Evolutionary conservation across 2,797 vertebrate species (phyloP).

Genomic region (Gephyroberyx darwinii): DNA sequence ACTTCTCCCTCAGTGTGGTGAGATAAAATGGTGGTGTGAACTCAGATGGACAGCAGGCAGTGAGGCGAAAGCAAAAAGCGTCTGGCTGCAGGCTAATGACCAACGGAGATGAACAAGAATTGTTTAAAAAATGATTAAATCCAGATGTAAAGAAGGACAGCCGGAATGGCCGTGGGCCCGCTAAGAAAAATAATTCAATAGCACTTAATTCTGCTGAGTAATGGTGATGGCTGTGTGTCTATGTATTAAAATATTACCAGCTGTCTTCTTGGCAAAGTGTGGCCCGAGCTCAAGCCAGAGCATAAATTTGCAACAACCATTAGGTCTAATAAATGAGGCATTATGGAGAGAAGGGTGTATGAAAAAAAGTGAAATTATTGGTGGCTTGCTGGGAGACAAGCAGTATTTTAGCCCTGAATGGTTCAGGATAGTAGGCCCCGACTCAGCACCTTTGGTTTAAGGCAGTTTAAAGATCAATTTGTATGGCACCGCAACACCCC

Average conservation of each 20-base stretch:
- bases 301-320: slow-evolving; percentile 62
- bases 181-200: background rate
- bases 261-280: slow-evolving; percentile 60
- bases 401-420: slow-evolving; percentile 22
- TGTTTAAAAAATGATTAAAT: slow-evolving; percentile 11
- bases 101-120: background rate
- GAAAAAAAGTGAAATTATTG: slow-evolving; percentile 48
- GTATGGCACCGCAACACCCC: background rate
- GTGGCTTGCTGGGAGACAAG: slow-evolving; percentile 35
- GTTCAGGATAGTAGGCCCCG: background rate
- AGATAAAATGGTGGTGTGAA: no score
- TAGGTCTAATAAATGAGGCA: slow-evolving; percentile 60
- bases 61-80: no score
- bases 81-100: background rate
- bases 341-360: slow-evolving; percentile 60
- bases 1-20: no score
- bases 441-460: slow-evolving; percentile 13
- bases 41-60: no score
- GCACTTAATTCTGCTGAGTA: slow-evolving; percentile 54
- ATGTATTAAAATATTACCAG: slow-evolving; percentile 57
- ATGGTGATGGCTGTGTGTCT: slow-evolving; percentile 45
- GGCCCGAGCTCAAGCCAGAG: slow-evolving; percentile 43
- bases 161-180: slow-evolving; percentile 28
- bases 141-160: slow-evolving; percentile 31
- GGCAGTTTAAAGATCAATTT: slow-evolving; percentile 33